Conservation (phyloP, 1,140 invertebrate species). For the Drosophila nigrodunni region DNA sequence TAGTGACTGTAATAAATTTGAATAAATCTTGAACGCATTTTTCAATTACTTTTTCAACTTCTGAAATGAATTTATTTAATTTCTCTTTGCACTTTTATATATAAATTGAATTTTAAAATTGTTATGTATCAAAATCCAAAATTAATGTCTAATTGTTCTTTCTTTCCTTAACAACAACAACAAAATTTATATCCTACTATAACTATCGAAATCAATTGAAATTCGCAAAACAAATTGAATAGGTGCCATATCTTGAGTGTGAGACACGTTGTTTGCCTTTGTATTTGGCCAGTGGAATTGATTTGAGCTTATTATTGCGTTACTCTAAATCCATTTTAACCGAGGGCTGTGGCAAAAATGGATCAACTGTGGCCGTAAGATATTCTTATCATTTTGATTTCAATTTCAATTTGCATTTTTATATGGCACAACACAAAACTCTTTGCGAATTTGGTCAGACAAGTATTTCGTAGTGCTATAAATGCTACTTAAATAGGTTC, state of each 20-base stretch:
- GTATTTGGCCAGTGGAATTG: slow-evolving; percentile 76
- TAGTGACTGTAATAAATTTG: neutral
- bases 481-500: neutral
- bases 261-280: slow-evolving; percentile 72
- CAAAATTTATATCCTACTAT: slow-evolving; percentile 16
- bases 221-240: slow-evolving; percentile 37
- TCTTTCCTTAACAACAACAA: slow-evolving; percentile 35
- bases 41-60: slow-evolving; percentile 3
- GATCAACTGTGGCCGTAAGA: slow-evolving; percentile 94
- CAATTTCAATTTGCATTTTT: neutral
- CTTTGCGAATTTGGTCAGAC: slow-evolving; percentile 4
- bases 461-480: neutral
- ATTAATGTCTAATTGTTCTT: slow-evolving; percentile 31
- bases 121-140: slow-evolving; percentile 3
- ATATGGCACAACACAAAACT: slow-evolving; percentile 28
- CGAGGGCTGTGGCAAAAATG: slow-evolving; percentile 98
- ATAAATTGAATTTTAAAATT: too few species aligned
- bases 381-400: slow-evolving; percentile 15
- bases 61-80: slow-evolving; percentile 18
- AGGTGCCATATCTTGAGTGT: slow-evolving; percentile 71
- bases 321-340: slow-evolving; percentile 90
- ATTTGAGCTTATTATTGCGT: slow-evolving; percentile 73
- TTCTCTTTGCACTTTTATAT: slow-evolving; percentile 6
- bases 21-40: neutral
- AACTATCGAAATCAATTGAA: slow-evolving; percentile 1